Evolutionary conservation across 2,888 invertebrate species (phyloP).

Genomic region (Itoplectis maculator): DNA sequence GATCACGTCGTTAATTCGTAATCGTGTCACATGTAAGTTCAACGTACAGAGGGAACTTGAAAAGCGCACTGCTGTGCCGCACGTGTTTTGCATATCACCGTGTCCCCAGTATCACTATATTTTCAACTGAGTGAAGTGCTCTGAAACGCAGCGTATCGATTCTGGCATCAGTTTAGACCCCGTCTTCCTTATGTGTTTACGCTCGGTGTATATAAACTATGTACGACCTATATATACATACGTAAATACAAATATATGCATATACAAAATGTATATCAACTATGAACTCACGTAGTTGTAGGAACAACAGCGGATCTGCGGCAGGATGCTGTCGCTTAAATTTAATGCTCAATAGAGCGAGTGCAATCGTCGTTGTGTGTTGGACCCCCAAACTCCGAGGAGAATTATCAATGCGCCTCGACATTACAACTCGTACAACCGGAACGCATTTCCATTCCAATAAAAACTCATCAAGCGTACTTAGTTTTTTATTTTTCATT

Average conservation of each 20-base stretch:
- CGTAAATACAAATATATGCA: background rate
- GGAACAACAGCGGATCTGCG: slow-evolving; percentile 64
- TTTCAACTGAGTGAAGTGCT: slow-evolving; percentile 23
- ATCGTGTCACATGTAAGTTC: slow-evolving; percentile 32
- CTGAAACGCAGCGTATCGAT: slow-evolving; percentile 54
- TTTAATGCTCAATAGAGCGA: slow-evolving; percentile 76
- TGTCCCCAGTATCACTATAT: slow-evolving; percentile 29
- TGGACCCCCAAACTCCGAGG: slow-evolving; percentile 68
- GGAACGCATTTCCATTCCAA: slow-evolving; percentile 49
- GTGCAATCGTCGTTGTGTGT: slow-evolving; percentile 50
- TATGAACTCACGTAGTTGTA: slow-evolving; percentile 13
- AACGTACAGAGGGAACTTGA: slow-evolving; percentile 15
- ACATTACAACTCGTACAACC: slow-evolving; percentile 44
- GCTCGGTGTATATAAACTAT: slow-evolving; percentile 4
- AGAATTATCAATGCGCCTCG: slow-evolving; percentile 48
- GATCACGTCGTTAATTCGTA: slow-evolving; percentile 27
- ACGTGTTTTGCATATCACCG: slow-evolving; percentile 54
- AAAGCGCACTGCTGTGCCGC: slow-evolving; percentile 46
- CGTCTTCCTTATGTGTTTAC: slow-evolving; percentile 35
- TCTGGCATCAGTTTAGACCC: slow-evolving; percentile 49
- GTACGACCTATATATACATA: slow-evolving; percentile 1
- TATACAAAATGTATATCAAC: background rate
- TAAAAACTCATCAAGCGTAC: slow-evolving; percentile 12
- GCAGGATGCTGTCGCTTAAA: slow-evolving; percentile 78
- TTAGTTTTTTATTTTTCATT: background rate